Evolutionary conservation across 2,888 invertebrate genomes (phyloP), one percentile per base, ranked within the genome.

Genomic region (Automeris io): DNA sequence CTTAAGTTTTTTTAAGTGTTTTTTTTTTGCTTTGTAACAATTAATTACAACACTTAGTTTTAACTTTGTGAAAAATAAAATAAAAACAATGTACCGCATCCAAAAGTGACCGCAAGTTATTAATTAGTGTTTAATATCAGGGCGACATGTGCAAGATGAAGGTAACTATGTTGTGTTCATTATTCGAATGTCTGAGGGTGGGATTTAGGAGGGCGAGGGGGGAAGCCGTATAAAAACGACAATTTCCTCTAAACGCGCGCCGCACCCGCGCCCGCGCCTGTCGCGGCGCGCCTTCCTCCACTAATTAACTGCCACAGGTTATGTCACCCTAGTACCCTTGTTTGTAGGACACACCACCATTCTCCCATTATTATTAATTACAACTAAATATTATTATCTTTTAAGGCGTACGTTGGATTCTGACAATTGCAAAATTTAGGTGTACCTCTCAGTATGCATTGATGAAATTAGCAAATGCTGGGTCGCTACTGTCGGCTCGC

Each of bases 151-250:
- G 77, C 66, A 78, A 79, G 76, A 76, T 71, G 77, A 69, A 70
- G 72, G 76, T 76, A 72, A 79, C 76, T 78, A 72, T 78, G 75
- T 71, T 73, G 73, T 78, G n/a, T 77, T 75, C 78, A 77, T 80
- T 79, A 79, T 81, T 77, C 71, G 77, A 68, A 71, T 70, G 71
- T 68, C 60, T 57, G 60, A 58, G 65, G 55, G 48, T 49, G 51
- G 63, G 61, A 58, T 59, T 60, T 49, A 49, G 54, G 42, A 43
- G 51, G 49, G 54, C 54, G 49, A 55, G 57, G 72, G 77, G 70
- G 70, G 77, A 79, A 78, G 73, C 81, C 83, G 71, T 86, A 83
- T 85, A 85, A 85, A 83, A 85, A 85, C 82, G 80, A 85, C 85
- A 81, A 83, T 83, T 83, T 82, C 85, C 83, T 82, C 82, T 74